phyloP scores from a whole-genome alignment of 2,888 invertebrate genomes.

The Eupelmus urozonus region DNA sequence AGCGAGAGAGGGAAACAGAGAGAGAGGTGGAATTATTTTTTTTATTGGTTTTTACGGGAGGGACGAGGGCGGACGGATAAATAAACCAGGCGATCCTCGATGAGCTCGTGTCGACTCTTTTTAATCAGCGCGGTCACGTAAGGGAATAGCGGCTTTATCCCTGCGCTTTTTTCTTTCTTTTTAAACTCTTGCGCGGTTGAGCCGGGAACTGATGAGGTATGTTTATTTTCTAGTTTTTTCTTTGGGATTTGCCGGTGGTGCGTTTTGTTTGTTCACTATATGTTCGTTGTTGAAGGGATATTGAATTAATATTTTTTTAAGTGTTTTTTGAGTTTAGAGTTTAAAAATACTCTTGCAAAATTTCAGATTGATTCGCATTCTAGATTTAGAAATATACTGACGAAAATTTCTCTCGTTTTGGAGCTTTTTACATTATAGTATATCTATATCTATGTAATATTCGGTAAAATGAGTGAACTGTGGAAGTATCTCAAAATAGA shows the following conservation, averaged over 20 bases:
- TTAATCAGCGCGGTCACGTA: constrained; percentile 21
- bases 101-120: constrained; percentile 24
- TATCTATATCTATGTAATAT: no score
- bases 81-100: constrained; percentile 9
- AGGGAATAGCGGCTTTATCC: background rate
- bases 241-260: no score
- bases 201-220: background rate
- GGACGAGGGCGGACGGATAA: background rate
- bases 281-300: background rate
- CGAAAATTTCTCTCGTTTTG: no score
- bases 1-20: background rate
- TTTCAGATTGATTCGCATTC: no score
- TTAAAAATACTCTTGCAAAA: no score
- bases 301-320: background rate
- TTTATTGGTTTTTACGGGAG: constrained; percentile 29
- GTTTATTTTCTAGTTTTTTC: constrained; percentile 1
- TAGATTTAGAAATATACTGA: no score
- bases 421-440: no score
- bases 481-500: no score
- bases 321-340: no score
- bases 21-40: constrained; percentile 33
- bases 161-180: background rate
- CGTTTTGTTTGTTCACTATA: no score
- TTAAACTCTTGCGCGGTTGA: background rate
- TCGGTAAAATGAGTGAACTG: no score